These are phyloP conservation scores for Drosophila maculinotata DNA, from an alignment of 2,888 invertebrate species.

Conservation along the genomic window DNA sequence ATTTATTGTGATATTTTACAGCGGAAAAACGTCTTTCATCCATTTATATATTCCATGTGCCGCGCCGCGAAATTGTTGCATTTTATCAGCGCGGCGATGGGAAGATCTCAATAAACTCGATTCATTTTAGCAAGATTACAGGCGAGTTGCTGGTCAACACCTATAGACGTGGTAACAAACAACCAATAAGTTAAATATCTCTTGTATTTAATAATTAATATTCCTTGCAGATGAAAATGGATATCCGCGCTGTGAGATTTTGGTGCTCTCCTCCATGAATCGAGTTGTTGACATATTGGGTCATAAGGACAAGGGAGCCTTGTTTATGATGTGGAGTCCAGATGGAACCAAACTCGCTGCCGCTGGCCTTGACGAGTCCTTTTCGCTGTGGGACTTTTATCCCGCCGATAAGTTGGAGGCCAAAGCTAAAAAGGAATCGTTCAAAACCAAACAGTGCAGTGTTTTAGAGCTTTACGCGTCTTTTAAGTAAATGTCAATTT, in stretches of 20 bases:
- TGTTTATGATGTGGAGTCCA: constrained; percentile 83
- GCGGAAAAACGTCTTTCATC: constrained; percentile 81
- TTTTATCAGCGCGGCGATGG: constrained; percentile 79
- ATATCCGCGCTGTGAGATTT: constrained; percentile 68
- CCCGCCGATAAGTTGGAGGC: constrained; percentile 40
- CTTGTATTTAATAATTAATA: neutral
- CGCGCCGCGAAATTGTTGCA: constrained; percentile 79
- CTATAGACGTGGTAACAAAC: constrained; percentile 61
- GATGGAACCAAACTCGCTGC: constrained; percentile 82
- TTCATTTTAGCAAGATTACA: constrained; percentile 84
- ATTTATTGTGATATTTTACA: constrained; percentile 30
- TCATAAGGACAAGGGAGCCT: constrained; percentile 75
- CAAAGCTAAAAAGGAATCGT: neutral
- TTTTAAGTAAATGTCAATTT: constrained; percentile 9
- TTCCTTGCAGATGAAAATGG: constrained; percentile 58
- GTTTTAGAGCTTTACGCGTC: constrained; percentile 19
- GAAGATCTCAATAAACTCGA: constrained; percentile 77
- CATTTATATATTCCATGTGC: constrained; percentile 80
- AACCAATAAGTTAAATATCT: neutral
- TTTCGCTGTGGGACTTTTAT: constrained; percentile 85
- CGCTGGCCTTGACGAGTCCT: constrained; percentile 84
- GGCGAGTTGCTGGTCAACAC: constrained; percentile 85
- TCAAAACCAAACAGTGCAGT: constrained; percentile 3
- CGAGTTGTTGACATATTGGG: constrained; percentile 82
- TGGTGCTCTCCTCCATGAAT: constrained; percentile 83